Conservation (phyloP, 2,888 invertebrate genomes). For the Chaetoderma sp. region DNA sequence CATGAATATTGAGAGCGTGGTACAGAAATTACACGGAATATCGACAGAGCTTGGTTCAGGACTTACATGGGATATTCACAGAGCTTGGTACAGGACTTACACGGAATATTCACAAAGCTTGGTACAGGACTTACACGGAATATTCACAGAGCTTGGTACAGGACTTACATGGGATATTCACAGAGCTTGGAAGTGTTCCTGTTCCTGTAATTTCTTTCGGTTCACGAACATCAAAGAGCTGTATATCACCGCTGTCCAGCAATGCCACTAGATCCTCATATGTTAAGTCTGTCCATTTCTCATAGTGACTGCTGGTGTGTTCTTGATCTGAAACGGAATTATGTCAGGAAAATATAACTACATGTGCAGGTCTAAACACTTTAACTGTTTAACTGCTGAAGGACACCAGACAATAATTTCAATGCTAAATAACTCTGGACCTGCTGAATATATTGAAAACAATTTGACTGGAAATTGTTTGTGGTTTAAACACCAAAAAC, state of each 20-base stretch:
- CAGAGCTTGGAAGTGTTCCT: constrained; percentile 57
- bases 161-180: constrained; percentile 62
- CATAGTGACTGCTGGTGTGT: constrained; percentile 28
- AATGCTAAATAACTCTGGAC: too few relatives aligned
- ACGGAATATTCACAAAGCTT: constrained; percentile 4
- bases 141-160: constrained; percentile 53
- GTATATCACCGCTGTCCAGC: constrained; percentile 38
- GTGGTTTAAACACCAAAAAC: too few relatives aligned
- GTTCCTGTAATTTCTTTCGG: constrained; percentile 55
- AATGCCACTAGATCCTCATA: constrained; percentile 41
- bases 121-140: constrained; percentile 42
- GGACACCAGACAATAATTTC: too few relatives aligned
- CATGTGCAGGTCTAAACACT: too few relatives aligned
- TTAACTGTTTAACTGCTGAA: too few relatives aligned
- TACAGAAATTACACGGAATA: constrained; percentile 10
- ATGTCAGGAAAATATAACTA: too few relatives aligned
- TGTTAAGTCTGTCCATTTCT: constrained; percentile 27
- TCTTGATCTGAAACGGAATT: too few relatives aligned
- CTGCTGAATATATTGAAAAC: too few relatives aligned
- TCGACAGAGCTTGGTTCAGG: constrained; percentile 15
- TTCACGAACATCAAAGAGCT: constrained; percentile 64
- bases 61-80: constrained; percentile 4
- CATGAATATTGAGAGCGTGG: too few relatives aligned
- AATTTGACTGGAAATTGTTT: too few relatives aligned
- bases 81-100: neutral